A percentile compares a stretch with the other conserved stretches of the same genome.
These are phyloP conservation scores for Erynnis tages DNA, from an alignment of 2,888 invertebrate genomes.

Conservation along the genomic window DNA sequence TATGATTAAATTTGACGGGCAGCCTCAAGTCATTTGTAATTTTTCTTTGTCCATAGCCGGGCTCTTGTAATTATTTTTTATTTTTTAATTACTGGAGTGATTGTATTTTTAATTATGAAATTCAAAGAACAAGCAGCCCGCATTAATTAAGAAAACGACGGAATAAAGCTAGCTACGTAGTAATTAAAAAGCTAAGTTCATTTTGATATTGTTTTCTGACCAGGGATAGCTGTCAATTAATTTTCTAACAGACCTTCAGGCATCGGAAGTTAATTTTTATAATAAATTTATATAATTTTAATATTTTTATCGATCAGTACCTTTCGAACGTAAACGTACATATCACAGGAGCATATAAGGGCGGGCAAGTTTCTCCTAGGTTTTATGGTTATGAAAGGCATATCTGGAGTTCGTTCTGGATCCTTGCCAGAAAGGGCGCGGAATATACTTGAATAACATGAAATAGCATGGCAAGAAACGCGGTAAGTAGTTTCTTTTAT, in stretches of 20 bases:
- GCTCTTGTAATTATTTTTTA: constrained; percentile 10
- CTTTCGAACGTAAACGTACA: too few relatives aligned
- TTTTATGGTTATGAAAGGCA: too few relatives aligned
- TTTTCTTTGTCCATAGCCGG: constrained; percentile 12
- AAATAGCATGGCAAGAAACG: constrained; percentile 10
- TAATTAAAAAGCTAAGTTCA: constrained; percentile 1
- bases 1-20: constrained; percentile 11
- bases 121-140: constrained; percentile 8
- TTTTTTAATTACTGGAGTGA: constrained; percentile 16
- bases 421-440: too few relatives aligned
- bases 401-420: too few relatives aligned
- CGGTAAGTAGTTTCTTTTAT: constrained; percentile 42
- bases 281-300: too few relatives aligned
- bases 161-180: constrained; percentile 3
- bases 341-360: too few relatives aligned
- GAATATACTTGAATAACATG: background rate
- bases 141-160: constrained; percentile 8
- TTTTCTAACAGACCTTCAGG: background rate
- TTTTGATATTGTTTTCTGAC: constrained; percentile 2
- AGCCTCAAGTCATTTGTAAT: constrained; percentile 11
- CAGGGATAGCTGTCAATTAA: background rate
- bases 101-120: constrained; percentile 15
- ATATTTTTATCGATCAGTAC: too few relatives aligned
- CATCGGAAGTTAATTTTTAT: too few relatives aligned
- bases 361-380: too few relatives aligned